Evolutionary conservation across 2,797 vertebrate genomes (phyloP), one percentile per base, ranked within the genome.

Genomic region (Novumbra hubbsi): DNA sequence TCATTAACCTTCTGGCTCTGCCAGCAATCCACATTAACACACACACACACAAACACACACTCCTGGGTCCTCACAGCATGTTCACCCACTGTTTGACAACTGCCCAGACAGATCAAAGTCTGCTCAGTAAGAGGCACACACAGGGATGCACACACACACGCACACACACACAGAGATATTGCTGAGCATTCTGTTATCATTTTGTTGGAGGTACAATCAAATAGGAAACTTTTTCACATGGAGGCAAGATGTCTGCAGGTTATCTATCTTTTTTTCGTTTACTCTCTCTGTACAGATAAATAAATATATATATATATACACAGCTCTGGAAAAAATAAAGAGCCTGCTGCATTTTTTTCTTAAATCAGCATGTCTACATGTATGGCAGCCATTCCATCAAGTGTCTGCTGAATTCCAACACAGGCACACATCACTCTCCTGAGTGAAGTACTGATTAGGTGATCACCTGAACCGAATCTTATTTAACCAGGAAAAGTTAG

Each of bases 1-100:
- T 86, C 83, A 83, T 84, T 86, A 84, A 84, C 79, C 83, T 83
- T 69, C 71, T 80, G 72, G 68, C 73, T 75, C 70, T 52, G 57
- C 60, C 82, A 83, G 76, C 76, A 80, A 80, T 34, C 64, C 78
- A 72, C 74, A 63, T 34, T 72, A 30, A 69, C 63, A 78, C 62
- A 77, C 60, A 60, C 73, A 70, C 73, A 71, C 64, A 69, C 49
- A 49, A 49, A 65, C 65, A 72, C 49, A 73, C 45, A 60, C 65
- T 69, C 41, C 41, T 45, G 41, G 41, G 41, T 45, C 41, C 41
- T 45, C 41, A 38, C 34, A 45, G 50, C 69, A 32, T 71, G 34
- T 70, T 32, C 68, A 52, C 48, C 7, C 48, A 70, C 68, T 69
- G 45, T 69, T 50, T 69, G 68, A 69, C 68, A 50, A 69, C 68